phyloP scores from a whole-genome alignment of 2,113 vertebrate genomes.

The Pelmatolapia mariae region DNA sequence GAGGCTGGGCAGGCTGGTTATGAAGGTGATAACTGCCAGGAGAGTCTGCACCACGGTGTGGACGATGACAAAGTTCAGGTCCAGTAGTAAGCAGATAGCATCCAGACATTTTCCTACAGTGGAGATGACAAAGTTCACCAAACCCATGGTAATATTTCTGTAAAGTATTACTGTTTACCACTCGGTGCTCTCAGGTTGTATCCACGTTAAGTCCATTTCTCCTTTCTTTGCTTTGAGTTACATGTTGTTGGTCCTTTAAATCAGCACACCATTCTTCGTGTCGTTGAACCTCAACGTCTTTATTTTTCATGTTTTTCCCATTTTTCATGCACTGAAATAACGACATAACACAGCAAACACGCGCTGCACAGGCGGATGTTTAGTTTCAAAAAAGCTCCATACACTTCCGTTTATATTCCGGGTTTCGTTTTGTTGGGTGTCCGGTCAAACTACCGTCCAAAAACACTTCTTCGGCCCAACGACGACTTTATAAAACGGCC shows the following conservation, averaged over 20 bases:
- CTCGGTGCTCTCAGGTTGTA: neutral
- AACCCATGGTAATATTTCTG: constrained; percentile 70
- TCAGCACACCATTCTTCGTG: too few relatives aligned
- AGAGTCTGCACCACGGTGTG: constrained; percentile 77
- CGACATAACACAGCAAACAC: neutral
- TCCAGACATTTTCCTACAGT: constrained; percentile 78
- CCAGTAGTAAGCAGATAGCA: constrained; percentile 77
- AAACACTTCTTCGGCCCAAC: neutral
- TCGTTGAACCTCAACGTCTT: neutral
- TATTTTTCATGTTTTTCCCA: neutral
- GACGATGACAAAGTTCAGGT: constrained; percentile 86
- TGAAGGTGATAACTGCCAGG: constrained; percentile 70
- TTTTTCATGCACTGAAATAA: neutral
- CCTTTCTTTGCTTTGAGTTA: neutral
- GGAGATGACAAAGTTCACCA: constrained; percentile 76
- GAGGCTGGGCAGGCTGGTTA: constrained; percentile 74
- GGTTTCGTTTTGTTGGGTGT: neutral
- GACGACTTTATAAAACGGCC: neutral
- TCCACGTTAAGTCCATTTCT: constrained; percentile 18
- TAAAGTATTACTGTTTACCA: neutral
- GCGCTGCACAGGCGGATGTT: constrained; percentile 52
- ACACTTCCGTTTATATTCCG: constrained; percentile 34
- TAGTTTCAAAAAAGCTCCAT: constrained; percentile 34
- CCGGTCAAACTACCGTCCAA: accelerated
- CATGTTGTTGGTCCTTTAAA: neutral